Base-by-base conservation (phyloP, 92 coral and sea anemone genomes). In the Nematostella vectensis region DNA sequence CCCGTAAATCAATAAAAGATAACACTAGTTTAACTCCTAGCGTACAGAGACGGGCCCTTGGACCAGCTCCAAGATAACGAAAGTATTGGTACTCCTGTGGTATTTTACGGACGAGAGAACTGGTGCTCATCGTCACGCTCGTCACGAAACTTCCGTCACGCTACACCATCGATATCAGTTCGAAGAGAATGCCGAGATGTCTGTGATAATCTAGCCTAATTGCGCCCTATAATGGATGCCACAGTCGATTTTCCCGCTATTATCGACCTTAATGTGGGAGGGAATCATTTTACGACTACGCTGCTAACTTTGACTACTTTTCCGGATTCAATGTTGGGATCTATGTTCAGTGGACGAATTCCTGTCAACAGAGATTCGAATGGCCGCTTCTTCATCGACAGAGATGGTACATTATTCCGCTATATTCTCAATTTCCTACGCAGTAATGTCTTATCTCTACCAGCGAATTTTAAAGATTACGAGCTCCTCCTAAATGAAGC, bases 291-390 rank as follows among this genome's bases (percentile, higher is more conserved):
- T 48, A 78, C 91, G 16, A 80, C 91, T 20, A 79, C 91, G 0
- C 49, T 83, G 10, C 50, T 66, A 15, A 83, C 86, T 11, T 78
- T 83, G 12, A 83, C 81, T 2, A 74, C 81, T 40, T 73, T 50
- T 53, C 85, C 91, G 1, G 75, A 78, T 48, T 78, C 91, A 10
- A 83, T 72, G 85, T 50, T 83, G 29, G 91, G 85, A 16, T 68
- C 78, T 11, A 83, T 83, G 91, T 83, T 83, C 51, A 83, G 91
- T 47, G 91, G 91, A 0, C 72, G 81, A 27, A 63, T 65, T 4
- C 56, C 85, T 0, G 74, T 83, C 19, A 74, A 65, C 31, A 62
- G 47, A 25, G 91, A 83, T 54, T 29, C 85, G 26, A 53, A 70
- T 19, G 91, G 85, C 11, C 57, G 63, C 33, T 72, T 57, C 47